A percentile compares a stretch with the other conserved stretches of the same genome.
phyloP scores from a whole-genome alignment of 2,888 invertebrate genomes.

The Chrysomela aeneicollis region DNA sequence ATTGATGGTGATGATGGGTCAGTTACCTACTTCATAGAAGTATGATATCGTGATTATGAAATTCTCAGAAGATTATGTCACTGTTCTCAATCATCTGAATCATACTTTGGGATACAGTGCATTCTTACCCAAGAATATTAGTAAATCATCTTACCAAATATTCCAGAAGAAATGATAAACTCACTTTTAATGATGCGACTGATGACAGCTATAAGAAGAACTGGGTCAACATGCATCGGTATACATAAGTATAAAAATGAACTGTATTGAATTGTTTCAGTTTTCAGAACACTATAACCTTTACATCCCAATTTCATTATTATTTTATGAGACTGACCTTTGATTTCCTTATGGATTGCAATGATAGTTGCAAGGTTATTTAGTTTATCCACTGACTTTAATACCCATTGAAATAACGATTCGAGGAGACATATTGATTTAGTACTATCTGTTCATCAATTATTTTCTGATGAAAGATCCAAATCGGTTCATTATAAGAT shows the following conservation, averaged over 20 bases:
- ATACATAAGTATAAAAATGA: neutral
- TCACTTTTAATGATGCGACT: too few relatives aligned
- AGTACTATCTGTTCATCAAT: slow-evolving; percentile 9
- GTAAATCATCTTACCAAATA: too few relatives aligned
- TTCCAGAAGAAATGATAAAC: too few relatives aligned
- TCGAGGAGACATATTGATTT: slow-evolving; percentile 17
- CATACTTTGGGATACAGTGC: too few relatives aligned
- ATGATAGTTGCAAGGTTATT: slow-evolving; percentile 7
- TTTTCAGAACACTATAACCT: neutral
- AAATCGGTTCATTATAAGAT: neutral
- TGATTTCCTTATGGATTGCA: slow-evolving; percentile 19
- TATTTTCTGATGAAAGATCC: slow-evolving; percentile 3
- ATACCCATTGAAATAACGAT: slow-evolving; percentile 12
- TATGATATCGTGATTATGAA: too few relatives aligned
- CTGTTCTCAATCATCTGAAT: too few relatives aligned
- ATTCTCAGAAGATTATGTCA: too few relatives aligned
- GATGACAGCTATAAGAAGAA: too few relatives aligned
- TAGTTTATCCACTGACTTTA: slow-evolving; percentile 8
- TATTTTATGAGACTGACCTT: slow-evolving; percentile 10
- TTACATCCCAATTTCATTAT: slow-evolving; percentile 9
- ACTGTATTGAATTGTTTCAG: neutral
- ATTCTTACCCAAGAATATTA: too few relatives aligned
- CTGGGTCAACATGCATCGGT: too few relatives aligned
- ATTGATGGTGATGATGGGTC: too few relatives aligned
- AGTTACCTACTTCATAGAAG: too few relatives aligned